Evolutionary conservation across 1,140 invertebrate genomes (phyloP).

Genomic region (Dendrolimus punctatus): DNA sequence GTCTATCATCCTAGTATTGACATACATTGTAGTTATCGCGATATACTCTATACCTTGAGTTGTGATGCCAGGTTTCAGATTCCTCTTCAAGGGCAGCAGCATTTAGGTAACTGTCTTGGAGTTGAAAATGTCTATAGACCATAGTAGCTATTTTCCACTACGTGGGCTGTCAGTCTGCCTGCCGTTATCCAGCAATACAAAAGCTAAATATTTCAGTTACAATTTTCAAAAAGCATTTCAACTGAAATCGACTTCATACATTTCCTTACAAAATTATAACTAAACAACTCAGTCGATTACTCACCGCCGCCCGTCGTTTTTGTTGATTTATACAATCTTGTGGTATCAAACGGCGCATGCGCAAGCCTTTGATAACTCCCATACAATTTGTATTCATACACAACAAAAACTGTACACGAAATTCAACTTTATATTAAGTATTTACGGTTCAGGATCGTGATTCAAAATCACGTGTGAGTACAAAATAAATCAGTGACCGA

Average conservation of each 20-base stretch:
- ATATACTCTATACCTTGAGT: too few relatives aligned
- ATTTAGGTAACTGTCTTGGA: too few relatives aligned
- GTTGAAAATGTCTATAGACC: too few relatives aligned
- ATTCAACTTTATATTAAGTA: conserved; percentile 14
- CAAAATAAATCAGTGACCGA: conserved; percentile 62
- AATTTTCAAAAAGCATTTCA: background rate
- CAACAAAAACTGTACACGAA: conserved; percentile 11
- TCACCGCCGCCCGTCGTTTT: conserved; percentile 64
- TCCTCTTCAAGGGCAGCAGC: too few relatives aligned
- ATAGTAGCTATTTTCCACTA: too few relatives aligned
- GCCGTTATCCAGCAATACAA: too few relatives aligned
- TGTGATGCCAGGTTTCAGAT: too few relatives aligned
- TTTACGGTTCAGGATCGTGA: conserved; percentile 6
- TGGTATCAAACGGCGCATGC: conserved; percentile 45
- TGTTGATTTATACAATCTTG: conserved; percentile 66
- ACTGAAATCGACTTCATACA: conserved; percentile 20
- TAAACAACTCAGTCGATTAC: conserved; percentile 46
- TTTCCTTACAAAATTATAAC: conserved; percentile 29
- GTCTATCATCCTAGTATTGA: too few relatives aligned
- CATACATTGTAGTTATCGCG: too few relatives aligned
- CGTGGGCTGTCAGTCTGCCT: too few relatives aligned
- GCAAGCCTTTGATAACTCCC: conserved; percentile 45
- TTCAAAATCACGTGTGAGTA: conserved; percentile 13
- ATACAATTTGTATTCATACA: conserved; percentile 56
- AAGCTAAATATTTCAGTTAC: too few relatives aligned